Evolutionary conservation across 2,113 vertebrate species (phyloP).

Genomic region (Lepidothrix coronata): DNA sequence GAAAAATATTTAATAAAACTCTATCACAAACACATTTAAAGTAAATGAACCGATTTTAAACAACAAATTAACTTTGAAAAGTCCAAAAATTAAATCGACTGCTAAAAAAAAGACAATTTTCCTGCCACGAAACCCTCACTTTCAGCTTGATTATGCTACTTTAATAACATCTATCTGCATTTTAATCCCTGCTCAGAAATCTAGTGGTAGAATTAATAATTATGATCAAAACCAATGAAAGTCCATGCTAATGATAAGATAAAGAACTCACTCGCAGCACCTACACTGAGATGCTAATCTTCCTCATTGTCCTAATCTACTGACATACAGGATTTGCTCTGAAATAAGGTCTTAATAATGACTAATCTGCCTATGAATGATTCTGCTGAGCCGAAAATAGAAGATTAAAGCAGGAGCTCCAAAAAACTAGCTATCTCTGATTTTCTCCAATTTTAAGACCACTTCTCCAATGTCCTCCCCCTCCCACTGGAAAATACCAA

Average conservation of each 20-base stretch:
- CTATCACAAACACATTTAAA: neutral
- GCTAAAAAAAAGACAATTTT: neutral
- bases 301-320: conserved; percentile 70
- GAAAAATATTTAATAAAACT: neutral
- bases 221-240: conserved; percentile 66
- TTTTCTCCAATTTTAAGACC: neutral
- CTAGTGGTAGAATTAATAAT: conserved; percentile 69
- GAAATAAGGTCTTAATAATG: conserved; percentile 78
- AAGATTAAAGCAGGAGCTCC: conserved; percentile 60
- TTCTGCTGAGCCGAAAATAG: conserved; percentile 67
- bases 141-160: conserved; percentile 30
- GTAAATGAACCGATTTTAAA: neutral
- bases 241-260: conserved; percentile 74
- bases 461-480: neutral
- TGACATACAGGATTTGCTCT: conserved; percentile 57
- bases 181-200: conserved; percentile 49
- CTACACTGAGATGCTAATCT: conserved; percentile 68
- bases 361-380: conserved; percentile 67
- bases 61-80: neutral
- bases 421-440: neutral
- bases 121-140: neutral
- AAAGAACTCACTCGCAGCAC: conserved; percentile 65
- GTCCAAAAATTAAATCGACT: neutral
- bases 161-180: conserved; percentile 42
- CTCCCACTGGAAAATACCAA: neutral